Evolutionary conservation across 2,797 vertebrate species (phyloP).

Genomic region (Eulemur albifrons): DNA sequence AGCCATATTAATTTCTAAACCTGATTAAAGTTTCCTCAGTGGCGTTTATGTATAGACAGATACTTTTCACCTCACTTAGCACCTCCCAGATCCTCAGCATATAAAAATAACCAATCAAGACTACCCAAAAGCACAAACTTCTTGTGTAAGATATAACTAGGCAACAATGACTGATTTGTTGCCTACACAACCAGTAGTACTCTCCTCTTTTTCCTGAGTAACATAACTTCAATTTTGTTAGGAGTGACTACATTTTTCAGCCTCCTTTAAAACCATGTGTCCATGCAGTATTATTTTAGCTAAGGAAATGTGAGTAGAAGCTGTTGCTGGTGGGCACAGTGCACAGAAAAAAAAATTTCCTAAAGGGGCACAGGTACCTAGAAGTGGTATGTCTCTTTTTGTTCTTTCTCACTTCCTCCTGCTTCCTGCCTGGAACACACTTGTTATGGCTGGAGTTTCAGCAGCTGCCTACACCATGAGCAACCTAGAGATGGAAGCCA

Average conservation of each 20-base stretch:
- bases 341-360: background rate
- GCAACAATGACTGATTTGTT: background rate
- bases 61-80: background rate
- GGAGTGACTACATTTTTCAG: background rate
- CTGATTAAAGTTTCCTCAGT: background rate
- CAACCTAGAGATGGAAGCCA: background rate
- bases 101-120: background rate
- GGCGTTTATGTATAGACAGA: background rate
- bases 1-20: background rate
- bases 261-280: background rate
- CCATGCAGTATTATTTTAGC: background rate
- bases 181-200: background rate
- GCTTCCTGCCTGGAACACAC: background rate
- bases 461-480: background rate
- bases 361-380: background rate
- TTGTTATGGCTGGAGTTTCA: background rate
- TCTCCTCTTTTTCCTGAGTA: background rate
- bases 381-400: background rate
- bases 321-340: background rate
- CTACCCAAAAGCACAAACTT: background rate
- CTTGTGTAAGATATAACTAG: background rate
- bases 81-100: background rate
- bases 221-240: background rate
- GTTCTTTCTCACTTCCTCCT: background rate
- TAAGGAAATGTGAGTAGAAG: background rate